Base-by-base conservation (phyloP, 2,888 invertebrate species). In the Nebria salina region DNA sequence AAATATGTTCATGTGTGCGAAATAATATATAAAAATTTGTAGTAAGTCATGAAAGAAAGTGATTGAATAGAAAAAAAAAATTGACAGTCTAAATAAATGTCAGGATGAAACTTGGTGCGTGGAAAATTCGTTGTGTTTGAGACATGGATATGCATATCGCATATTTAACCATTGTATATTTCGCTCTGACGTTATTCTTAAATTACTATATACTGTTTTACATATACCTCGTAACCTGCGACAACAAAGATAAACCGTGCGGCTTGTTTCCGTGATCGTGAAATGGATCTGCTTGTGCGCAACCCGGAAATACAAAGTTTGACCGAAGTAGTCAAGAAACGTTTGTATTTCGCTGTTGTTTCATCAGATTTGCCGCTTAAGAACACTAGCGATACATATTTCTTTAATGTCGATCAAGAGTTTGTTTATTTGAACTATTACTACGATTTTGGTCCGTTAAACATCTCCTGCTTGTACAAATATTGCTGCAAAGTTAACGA, bases 401-500 rank as follows among this genome's bases (percentile, higher is more conserved):
- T 94, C 87, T 95, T 96, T 88, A 92, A 91, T 86, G 92, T 94
- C 82, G 96, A 96, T 86, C 92, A 94, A 84, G 95, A 96, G 86
- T 90, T 96, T 83, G 89, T 94, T 0, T 96, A 96, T 87, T 93
- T 95, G 89, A 96, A 95, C 87, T 96, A 95, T 89, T 96, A 96
- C 89, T 92, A 93, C 34, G 97, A 97, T 88, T 97, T 97, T 89
- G 97, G 97, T 3, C 97, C 97, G 0, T 89, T 97, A 84, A 97
- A 97, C 90, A 90, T 97, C 84, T 95, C 95, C 2, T 95, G 95
- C 91, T 90, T 97, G 54, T 97, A 95, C 88, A 93, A 94, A 86
- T 97, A 96, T 88, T 97, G 96, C 88, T 91, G 91, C 85, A 93
- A 94, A 87, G 88, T 97, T 81, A 94, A 94, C 86, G 93, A 93